Conservation (phyloP, 2,113 vertebrate species). For the Paedocypris sp. region DNA sequence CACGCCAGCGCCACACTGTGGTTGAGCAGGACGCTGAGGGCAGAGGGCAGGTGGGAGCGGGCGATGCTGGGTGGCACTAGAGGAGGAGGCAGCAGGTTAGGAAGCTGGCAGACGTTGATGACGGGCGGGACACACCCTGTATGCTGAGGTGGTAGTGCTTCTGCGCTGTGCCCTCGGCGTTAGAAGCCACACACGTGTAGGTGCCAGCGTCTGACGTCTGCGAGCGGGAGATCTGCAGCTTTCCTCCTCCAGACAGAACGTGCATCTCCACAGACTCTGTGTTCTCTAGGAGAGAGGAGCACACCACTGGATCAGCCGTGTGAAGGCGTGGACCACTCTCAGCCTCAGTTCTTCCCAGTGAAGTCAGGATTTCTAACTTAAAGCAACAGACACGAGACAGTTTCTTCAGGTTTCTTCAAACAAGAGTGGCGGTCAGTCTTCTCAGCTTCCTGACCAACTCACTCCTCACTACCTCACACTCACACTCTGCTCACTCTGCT, state of each 20-base stretch:
- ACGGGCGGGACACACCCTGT: slow-evolving; percentile 65
- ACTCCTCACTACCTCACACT: too few species aligned
- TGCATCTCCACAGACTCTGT: slow-evolving; percentile 78
- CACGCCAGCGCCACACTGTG: slow-evolving; percentile 77
- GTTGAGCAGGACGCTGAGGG: slow-evolving; percentile 71
- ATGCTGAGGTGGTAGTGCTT: slow-evolving; percentile 80
- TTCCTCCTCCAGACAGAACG: slow-evolving; percentile 84
- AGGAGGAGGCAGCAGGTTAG: neutral
- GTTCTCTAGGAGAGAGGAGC: slow-evolving; percentile 72
- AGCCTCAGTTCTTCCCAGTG: too few species aligned
- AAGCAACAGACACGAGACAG: too few species aligned
- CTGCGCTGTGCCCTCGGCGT: slow-evolving; percentile 74
- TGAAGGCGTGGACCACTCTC: too few species aligned
- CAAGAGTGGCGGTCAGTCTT: too few species aligned
- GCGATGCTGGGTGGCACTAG: slow-evolving; percentile 81
- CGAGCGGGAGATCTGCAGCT: slow-evolving; percentile 80
- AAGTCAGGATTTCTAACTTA: too few species aligned
- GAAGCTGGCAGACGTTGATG: neutral
- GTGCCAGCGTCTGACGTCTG: slow-evolving; percentile 73
- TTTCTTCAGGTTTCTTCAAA: too few species aligned
- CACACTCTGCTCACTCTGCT: too few species aligned
- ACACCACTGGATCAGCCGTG: too few species aligned
- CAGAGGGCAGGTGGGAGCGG: slow-evolving; percentile 78
- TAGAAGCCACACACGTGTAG: slow-evolving; percentile 82
- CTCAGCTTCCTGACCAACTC: too few species aligned